A percentile compares a stretch with the other conserved stretches of the same genome.
Conservation (phyloP, 2,888 invertebrate species). For the Ormyrus rosae region DNA sequence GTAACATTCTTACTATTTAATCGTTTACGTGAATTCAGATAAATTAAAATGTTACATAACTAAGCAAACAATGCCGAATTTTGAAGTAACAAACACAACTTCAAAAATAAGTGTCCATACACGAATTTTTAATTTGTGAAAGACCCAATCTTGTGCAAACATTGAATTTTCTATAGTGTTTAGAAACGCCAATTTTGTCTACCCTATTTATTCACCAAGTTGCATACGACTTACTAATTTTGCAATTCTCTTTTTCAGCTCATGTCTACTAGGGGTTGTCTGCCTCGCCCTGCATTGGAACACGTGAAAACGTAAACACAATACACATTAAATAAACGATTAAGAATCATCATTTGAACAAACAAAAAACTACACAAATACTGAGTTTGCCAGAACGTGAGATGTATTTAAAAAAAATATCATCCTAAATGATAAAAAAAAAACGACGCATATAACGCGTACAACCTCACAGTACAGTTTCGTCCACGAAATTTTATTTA, state of each 20-base stretch:
- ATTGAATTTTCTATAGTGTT: not conserved
- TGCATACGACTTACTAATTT: constrained; percentile 1
- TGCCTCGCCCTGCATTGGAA: constrained; percentile 64
- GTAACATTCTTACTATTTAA: not conserved
- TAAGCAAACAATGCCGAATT: not conserved
- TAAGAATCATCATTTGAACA: constrained; percentile 52
- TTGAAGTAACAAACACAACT: not conserved
- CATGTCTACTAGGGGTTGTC: constrained; percentile 70
- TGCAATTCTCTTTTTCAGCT: constrained; percentile 69
- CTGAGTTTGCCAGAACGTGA: constrained; percentile 33
- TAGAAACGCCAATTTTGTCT: constrained; percentile 43
- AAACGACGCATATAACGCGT: constrained; percentile 42
- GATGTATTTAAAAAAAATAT: constrained; percentile 37
- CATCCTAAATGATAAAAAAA: constrained; percentile 26
- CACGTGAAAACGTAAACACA: constrained; percentile 62
- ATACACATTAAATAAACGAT: constrained; percentile 61
- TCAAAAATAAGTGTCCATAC: not conserved
- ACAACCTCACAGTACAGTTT: constrained; percentile 61
- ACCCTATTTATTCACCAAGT: not conserved
- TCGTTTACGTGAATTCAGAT: too few species aligned
- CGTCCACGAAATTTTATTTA: constrained; percentile 67
- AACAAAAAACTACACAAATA: constrained; percentile 16
- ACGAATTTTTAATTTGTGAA: too few species aligned
- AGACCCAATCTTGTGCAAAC: not conserved
- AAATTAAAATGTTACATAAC: too few species aligned